These are phyloP conservation scores for Scolopax mira DNA, from an alignment of 2,113 vertebrate genomes.

Conservation along the genomic window DNA sequence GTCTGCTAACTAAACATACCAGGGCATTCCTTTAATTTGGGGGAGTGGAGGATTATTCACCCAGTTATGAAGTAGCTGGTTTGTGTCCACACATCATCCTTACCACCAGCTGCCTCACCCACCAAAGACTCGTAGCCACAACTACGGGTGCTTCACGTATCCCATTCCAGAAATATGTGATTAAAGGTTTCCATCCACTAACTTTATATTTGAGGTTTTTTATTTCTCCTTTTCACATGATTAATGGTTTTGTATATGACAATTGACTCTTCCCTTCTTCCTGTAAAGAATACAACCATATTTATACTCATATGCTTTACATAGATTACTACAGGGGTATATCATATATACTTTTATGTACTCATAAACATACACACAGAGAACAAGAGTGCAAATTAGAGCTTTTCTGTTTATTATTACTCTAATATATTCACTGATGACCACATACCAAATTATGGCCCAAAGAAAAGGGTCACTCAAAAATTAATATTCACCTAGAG, in stretches of 20 bases:
- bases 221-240: neutral
- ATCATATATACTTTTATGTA: neutral
- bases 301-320: neutral
- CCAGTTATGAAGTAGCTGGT: neutral
- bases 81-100: neutral
- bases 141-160: neutral
- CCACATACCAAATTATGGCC: neutral
- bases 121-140: conserved; percentile 10
- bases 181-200: neutral
- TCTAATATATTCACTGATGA: neutral
- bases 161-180: neutral
- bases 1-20: neutral
- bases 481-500: neutral
- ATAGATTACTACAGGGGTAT: neutral
- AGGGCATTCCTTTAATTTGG: neutral
- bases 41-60: neutral
- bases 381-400: neutral
- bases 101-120: conserved; percentile 15
- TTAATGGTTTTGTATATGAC: neutral
- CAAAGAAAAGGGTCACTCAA: neutral
- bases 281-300: neutral
- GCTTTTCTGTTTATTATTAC: neutral
- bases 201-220: neutral
- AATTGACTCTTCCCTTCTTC: neutral
- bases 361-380: neutral